Evolutionary conservation across 1,140 invertebrate species (phyloP).

Genomic region (Melipona quadrifasciata): DNA sequence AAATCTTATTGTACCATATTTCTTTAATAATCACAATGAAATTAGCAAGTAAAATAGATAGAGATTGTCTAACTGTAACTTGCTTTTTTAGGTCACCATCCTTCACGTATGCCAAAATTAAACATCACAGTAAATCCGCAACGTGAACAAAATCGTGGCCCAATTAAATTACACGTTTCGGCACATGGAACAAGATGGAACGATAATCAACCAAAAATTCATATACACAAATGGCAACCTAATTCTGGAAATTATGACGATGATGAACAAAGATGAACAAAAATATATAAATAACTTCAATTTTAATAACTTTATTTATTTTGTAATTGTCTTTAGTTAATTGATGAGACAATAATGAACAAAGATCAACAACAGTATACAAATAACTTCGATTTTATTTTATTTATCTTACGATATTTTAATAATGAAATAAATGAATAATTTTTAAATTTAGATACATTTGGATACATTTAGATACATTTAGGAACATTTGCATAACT

Average conservation of each 20-base stretch:
- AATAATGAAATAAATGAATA: neutral
- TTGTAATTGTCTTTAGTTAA: neutral
- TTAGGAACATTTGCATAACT: neutral
- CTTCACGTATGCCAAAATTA: slow-evolving; percentile 37
- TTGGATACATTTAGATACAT: no score
- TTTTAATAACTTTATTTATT: neutral
- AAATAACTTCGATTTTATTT: neutral
- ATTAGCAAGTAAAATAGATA: neutral
- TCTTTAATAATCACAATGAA: neutral
- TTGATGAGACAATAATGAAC: neutral
- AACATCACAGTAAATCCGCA: slow-evolving; percentile 16
- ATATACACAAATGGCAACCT: slow-evolving; percentile 46
- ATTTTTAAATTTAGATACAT: neutral
- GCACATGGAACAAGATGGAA: neutral
- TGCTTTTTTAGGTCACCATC: slow-evolving; percentile 25
- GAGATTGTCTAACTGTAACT: neutral
- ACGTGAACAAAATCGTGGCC: slow-evolving; percentile 2
- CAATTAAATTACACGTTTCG: slow-evolving; percentile 10
- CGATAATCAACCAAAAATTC: slow-evolving; percentile 28
- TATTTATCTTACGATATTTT: neutral
- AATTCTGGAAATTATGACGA: neutral
- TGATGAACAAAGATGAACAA: neutral
- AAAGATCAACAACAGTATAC: neutral
- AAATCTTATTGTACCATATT: neutral
- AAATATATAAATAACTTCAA: neutral